Base-by-base conservation (phyloP, 2,797 vertebrate species). In the Sebastes reedi region DNA sequence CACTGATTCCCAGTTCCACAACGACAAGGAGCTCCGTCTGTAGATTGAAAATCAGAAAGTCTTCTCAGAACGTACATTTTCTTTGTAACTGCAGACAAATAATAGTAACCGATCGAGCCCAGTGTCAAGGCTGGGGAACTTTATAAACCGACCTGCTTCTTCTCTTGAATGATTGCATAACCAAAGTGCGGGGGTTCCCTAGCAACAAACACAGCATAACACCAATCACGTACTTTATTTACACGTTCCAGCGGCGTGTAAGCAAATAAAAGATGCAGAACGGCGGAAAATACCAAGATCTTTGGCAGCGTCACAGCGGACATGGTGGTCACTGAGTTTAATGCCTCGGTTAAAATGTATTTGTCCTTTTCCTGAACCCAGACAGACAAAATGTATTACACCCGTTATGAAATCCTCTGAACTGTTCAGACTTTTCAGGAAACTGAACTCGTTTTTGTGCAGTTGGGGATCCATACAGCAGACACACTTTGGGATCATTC, bases 91-190 rank as follows among this genome's bases (percentile, higher is more conserved):
- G 9, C 13, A 36, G 58, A 65, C 27, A 56, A 60, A 67, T 58
- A 14, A 69, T 59, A 5, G 16, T 61, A 46, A 69, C 34, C 2
- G 0, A 75, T 67, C 9, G 16, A 65, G 9, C 46, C 16, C 55
- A 9, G 20, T 70, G 34, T 66, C 22, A 25, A 70, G 60, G 65
- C 29, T 42, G 29, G 34, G 27, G 64, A 82, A 75, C 32, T n/a
- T 54, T 36, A 34, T 64, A 16, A 75, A 58, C 27, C 4, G 1
- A 8, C 27, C 55, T 62, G 32, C n/a, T 80, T 79, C 72, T 67
- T 69, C 39, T 58, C n/a, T 56, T 64, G 12, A 68, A 65, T 18
- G 34, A 70, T 80, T 84, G 27, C n/a, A 54, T 80, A 79, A 80
- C 56, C 3, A 46, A 46, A 52, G 27, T 54, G 68, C 2, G 11